phyloP scores from a whole-genome alignment of 2,888 invertebrate genomes.

The Ectemnius continuus region DNA sequence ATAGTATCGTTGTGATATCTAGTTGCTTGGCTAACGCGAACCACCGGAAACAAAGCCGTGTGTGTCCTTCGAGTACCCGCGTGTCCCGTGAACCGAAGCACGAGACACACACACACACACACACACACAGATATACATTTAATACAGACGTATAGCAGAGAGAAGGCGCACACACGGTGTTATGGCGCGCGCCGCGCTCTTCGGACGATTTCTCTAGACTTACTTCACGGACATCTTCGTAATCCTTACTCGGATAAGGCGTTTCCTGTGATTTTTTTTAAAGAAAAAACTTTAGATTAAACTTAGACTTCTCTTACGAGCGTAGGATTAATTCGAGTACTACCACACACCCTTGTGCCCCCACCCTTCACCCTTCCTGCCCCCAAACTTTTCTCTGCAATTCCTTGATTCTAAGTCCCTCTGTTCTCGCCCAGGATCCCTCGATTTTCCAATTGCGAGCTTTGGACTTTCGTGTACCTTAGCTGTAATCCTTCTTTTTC shows the following conservation, averaged over 20 bases:
- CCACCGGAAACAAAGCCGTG: conserved; percentile 9
- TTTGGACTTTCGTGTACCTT: conserved; percentile 25
- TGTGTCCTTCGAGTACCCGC: no score
- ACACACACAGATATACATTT: no score
- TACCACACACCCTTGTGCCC: background rate
- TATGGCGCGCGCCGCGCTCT: background rate
- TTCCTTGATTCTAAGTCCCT: no score
- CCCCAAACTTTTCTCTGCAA: no score
- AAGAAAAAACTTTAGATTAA: background rate
- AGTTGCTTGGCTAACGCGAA: conserved; percentile 33
- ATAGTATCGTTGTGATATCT: conserved; percentile 49
- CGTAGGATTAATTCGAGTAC: conserved; percentile 19
- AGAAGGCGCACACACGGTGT: no score
- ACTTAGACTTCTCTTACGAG: conserved; percentile 14
- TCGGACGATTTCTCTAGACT: background rate
- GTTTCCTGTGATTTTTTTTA: conserved; percentile 24
- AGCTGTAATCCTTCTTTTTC: background rate
- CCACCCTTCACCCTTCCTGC: no score
- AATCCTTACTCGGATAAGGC: conserved; percentile 25
- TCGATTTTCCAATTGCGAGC: background rate
- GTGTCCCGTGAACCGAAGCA: no score
- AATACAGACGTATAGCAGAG: no score
- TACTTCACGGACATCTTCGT: conserved; percentile 12
- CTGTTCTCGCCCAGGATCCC: no score
- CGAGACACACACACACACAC: no score